Base-by-base conservation (phyloP, 2,797 vertebrate species). In the Hippocampus kuda region DNA sequence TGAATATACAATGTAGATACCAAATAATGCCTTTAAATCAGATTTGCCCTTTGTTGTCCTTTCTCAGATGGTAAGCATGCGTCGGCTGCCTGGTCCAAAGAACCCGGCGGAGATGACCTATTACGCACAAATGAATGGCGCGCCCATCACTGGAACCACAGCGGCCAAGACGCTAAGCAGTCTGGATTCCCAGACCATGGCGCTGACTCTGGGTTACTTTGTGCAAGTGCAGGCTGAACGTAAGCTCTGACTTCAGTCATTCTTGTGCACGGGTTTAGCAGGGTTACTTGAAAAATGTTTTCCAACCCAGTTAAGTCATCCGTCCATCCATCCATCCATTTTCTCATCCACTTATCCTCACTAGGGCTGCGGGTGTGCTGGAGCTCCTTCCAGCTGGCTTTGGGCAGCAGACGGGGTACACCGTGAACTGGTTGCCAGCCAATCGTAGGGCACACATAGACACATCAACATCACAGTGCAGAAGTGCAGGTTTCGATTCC, bases 161-260 rank as follows among this genome's bases (percentile, higher is more conserved):
- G 94, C 96, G 4, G 97, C 96, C 75, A 99, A 98, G 87, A 96
- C 93, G 75, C 86, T 99, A 70, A 97, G 93, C 84, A 97, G 93
- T 0, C 92, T 99, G 80, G 96, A 99, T 83, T 97, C 97, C 8
- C 97, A 99, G 84, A 92, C 94, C 77, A 98, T 98, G 96, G 97
- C 97, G 30, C 86, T 99, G 83, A 97, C 95, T 0, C 85, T 99
- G 67, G 96, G 96, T 60, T 97, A 97, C 60, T 96, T 98, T 16
- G 93, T 99, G 18, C 94, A 96, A 90, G 88, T 97, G 34, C 97
- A 98, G 86, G 97, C 97, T 71, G 94, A 98, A 87, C 92, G 96
- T 99, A 94, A 91, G 96, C 57, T 67, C 2, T 38, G 18, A 1
- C 11, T 48, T 22, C 30, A 66, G 30, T 51, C 38, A 66, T 53